phyloP scores from a whole-genome alignment of 2,797 vertebrate species.

The Bradypus variegatus region DNA sequence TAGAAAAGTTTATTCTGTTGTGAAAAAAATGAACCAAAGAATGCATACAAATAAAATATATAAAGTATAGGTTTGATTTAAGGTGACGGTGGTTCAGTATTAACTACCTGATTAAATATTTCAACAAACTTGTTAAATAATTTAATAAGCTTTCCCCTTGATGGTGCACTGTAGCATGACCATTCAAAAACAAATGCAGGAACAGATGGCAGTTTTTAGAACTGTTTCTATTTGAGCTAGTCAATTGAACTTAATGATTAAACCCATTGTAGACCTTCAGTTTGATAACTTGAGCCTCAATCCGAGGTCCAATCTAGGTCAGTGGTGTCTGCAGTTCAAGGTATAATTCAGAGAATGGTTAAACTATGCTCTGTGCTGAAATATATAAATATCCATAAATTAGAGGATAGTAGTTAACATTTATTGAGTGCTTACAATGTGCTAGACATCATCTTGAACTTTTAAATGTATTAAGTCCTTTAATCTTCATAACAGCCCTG shows the following conservation, averaged over 20 bases:
- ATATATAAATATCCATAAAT: slow-evolving; percentile 10
- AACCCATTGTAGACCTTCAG: background rate
- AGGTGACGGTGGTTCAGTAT: background rate
- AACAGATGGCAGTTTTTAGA: background rate
- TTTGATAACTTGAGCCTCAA: slow-evolving; percentile 28
- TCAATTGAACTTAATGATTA: slow-evolving; percentile 53
- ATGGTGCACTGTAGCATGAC: background rate
- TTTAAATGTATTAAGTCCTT: background rate
- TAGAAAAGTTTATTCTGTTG: background rate
- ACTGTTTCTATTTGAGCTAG: slow-evolving; percentile 16
- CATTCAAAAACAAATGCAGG: slow-evolving; percentile 2
- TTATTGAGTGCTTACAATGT: background rate
- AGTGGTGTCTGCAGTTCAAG: background rate
- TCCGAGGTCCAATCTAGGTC: slow-evolving; percentile 36
- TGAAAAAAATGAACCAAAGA: background rate
- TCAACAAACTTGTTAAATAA: slow-evolving; percentile 3
- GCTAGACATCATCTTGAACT: background rate
- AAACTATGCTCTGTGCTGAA: background rate
- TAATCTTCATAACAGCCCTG: background rate
- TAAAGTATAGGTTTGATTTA: background rate
- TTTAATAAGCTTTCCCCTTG: background rate
- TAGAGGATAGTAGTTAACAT: background rate
- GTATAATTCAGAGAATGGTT: background rate
- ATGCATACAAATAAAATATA: background rate
- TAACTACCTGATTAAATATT: slow-evolving; percentile 11